phyloP scores from a whole-genome alignment of 2,797 vertebrate species.

The Epinephelus awoara region DNA sequence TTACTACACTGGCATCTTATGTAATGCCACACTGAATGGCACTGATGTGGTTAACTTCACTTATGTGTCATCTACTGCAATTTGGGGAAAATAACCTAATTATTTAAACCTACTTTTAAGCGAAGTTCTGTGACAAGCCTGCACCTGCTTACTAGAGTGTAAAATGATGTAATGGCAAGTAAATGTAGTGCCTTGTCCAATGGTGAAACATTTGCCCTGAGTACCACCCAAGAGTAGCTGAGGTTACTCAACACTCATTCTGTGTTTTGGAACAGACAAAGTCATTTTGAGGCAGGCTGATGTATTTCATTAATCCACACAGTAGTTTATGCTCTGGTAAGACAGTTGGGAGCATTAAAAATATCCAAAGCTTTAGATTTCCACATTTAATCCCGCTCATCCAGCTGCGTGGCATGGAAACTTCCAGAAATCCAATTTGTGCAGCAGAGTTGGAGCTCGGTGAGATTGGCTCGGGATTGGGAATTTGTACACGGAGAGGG shows the following conservation, averaged over 20 bases:
- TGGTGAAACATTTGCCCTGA: constrained; percentile 1
- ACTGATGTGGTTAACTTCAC: not conserved
- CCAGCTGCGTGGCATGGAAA: constrained; percentile 68
- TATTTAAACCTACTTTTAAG: not conserved
- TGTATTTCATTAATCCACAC: constrained; percentile 68
- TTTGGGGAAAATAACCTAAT: not conserved
- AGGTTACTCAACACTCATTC: constrained; percentile 23
- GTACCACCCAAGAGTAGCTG: constrained; percentile 4
- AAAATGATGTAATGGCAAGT: not conserved
- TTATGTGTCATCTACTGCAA: not conserved
- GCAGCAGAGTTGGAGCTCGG: constrained; percentile 50
- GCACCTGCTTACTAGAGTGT: constrained; percentile 1
- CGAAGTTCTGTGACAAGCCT: not conserved
- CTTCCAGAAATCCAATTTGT: constrained; percentile 74
- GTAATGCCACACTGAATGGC: not conserved
- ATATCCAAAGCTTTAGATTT: constrained; percentile 73
- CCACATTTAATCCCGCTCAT: constrained; percentile 74
- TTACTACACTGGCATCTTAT: not conserved
- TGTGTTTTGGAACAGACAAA: constrained; percentile 35
- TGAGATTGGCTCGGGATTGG: constrained; percentile 49
- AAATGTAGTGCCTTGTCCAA: not conserved
- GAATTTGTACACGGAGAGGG: constrained; percentile 29
- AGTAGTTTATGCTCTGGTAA: constrained; percentile 61
- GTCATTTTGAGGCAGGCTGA: constrained; percentile 34
- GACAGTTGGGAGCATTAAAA: constrained; percentile 68